Conservation (phyloP, 2,797 vertebrate species). For the Sebastes taczanowskii region DNA sequence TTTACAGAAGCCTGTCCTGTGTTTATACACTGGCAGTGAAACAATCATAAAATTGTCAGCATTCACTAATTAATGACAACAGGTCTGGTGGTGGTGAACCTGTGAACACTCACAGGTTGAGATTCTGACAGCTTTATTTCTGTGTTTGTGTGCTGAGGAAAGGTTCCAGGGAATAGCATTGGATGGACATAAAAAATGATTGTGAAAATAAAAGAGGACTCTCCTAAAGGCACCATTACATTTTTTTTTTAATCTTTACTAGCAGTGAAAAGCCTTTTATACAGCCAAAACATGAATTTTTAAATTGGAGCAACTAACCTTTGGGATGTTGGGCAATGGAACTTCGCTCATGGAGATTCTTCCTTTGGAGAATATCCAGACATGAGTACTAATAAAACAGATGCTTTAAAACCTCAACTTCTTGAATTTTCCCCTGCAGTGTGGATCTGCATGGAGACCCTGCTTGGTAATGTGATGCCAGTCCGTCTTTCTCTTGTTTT, state of each 20-base stretch:
- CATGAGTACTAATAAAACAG: not conserved
- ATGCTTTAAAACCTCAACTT: constrained; percentile 39
- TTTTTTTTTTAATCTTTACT: not conserved
- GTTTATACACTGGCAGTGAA: constrained; percentile 1
- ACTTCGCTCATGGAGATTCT: constrained; percentile 43
- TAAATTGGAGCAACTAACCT: constrained; percentile 52
- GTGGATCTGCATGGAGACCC: constrained; percentile 20
- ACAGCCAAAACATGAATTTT: not conserved
- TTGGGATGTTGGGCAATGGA: constrained; percentile 49
- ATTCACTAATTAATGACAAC: constrained; percentile 5
- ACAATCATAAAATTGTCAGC: constrained; percentile 17
- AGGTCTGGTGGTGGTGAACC: constrained; percentile 3
- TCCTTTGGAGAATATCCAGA: constrained; percentile 27
- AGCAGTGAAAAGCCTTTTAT: not conserved
- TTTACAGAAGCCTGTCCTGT: not conserved
- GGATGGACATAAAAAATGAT: constrained; percentile 1
- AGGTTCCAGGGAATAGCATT: not conserved
- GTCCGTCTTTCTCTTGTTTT: constrained; percentile 11
- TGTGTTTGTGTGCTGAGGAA: not conserved
- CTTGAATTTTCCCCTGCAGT: constrained; percentile 37
- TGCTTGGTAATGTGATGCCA: constrained; percentile 13
- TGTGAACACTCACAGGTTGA: constrained; percentile 9
- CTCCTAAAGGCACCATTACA: not conserved
- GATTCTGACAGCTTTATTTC: constrained; percentile 21
- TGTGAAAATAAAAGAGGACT: not conserved